These are phyloP conservation scores for Thunnus maccoyii DNA, from an alignment of 2,113 vertebrate species.

Conservation along the genomic window DNA sequence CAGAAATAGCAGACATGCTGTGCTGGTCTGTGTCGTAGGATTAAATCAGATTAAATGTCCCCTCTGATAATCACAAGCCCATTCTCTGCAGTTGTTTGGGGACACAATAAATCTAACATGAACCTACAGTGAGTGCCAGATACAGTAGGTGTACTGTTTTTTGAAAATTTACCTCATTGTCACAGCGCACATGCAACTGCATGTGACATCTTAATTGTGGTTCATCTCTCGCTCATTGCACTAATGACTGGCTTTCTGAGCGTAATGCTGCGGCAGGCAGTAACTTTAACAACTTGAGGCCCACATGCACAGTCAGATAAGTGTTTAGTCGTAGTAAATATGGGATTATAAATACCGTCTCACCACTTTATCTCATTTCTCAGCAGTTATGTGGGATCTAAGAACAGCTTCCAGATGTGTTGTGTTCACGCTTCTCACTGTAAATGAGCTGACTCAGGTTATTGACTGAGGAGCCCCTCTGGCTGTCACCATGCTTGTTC, in stretches of 20 bases:
- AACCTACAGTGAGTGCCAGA: neutral
- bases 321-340: conserved; percentile 73
- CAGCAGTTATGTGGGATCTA: conserved; percentile 72
- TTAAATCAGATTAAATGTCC: conserved; percentile 72
- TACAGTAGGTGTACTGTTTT: conserved; percentile 12
- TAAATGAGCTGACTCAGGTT: conserved; percentile 78
- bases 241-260: conserved; percentile 70
- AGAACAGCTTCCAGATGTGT: conserved; percentile 80
- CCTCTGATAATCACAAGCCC: conserved; percentile 55
- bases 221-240: conserved; percentile 62
- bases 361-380: conserved; percentile 73
- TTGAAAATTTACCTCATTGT: conserved; percentile 27
- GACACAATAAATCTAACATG: conserved; percentile 29
- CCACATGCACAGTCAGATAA: conserved; percentile 73
- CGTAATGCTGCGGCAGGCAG: conserved; percentile 55
- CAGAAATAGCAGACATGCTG: conserved; percentile 54
- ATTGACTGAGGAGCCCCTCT: conserved; percentile 62
- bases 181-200: conserved; percentile 16
- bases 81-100: conserved; percentile 42
- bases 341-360: conserved; percentile 77
- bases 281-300: conserved; percentile 76
- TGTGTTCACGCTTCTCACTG: conserved; percentile 26
- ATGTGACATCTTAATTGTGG: conserved; percentile 57
- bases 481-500: conserved; percentile 43
- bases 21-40: conserved; percentile 51